Evolutionary conservation across 23 tunicate species (phyloP).

Genomic region (Trididemnum nubilum): DNA sequence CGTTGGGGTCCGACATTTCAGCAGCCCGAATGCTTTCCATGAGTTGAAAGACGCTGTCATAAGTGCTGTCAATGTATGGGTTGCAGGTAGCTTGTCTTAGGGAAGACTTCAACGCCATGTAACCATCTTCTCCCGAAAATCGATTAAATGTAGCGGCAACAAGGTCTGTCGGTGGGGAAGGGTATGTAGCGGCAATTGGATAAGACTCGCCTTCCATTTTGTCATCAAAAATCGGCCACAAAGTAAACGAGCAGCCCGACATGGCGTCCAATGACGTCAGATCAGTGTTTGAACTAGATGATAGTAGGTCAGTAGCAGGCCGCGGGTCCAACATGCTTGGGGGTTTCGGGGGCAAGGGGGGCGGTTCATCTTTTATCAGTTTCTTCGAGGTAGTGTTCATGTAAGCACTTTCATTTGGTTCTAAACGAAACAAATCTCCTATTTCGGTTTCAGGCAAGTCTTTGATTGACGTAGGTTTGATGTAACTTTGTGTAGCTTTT

Average conservation of each 20-base stretch:
- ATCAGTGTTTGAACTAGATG: constrained; percentile 11
- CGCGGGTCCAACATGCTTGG: background rate
- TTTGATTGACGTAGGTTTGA: background rate
- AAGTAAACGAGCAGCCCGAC: constrained; percentile 17
- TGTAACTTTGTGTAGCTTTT: background rate
- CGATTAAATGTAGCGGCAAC: constrained; percentile 34
- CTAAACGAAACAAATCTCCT: background rate
- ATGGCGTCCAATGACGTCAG: background rate
- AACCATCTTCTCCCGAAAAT: constrained; percentile 63
- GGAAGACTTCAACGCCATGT: constrained; percentile 48
- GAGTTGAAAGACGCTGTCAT: constrained; percentile 60
- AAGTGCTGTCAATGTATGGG: constrained; percentile 49
- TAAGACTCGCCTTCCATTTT: background rate
- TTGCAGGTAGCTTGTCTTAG: background rate
- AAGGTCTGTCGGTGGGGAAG: background rate
- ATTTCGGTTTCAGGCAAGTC: constrained; percentile 15
- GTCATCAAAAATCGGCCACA: background rate
- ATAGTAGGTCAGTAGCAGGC: background rate
- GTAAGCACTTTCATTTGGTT: background rate
- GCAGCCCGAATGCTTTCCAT: constrained; percentile 61
- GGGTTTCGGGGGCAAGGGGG: constrained; percentile 11
- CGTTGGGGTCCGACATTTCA: too few relatives aligned
- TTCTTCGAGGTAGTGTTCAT: background rate
- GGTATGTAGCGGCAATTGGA: background rate
- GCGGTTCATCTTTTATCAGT: background rate